Percentiles rank a stretch among this genome's conserved stretches.
Evolutionary conservation across 1,140 invertebrate genomes (phyloP).

Genomic region (Bombus haemorrhoidalis): DNA sequence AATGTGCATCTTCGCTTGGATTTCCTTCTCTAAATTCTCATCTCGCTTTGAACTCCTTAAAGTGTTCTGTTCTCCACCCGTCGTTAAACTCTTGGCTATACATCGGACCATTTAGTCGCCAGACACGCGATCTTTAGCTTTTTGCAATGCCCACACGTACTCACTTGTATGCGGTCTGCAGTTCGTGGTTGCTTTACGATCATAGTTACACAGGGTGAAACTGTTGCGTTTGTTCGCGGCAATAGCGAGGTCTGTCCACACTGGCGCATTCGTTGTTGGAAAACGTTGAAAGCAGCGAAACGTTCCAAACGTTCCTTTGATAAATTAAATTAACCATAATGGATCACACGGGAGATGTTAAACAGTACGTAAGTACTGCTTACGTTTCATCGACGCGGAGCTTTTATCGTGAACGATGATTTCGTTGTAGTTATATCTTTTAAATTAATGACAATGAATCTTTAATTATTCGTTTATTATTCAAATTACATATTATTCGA

Average conservation of each 20-base stretch:
- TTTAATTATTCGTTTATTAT: not conserved
- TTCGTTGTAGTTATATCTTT: not conserved
- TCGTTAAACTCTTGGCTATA: slow-evolving; percentile 33
- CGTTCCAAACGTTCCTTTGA: not conserved
- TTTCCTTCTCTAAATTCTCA: not conserved
- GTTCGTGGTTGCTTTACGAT: not conserved
- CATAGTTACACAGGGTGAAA: not conserved
- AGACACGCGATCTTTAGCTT: slow-evolving; percentile 50
- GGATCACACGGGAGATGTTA: not conserved
- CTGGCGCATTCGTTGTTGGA: not conserved
- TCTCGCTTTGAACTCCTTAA: slow-evolving; percentile 1
- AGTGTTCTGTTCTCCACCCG: not conserved
- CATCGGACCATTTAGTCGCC: slow-evolving; percentile 52
- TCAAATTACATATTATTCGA: not conserved
- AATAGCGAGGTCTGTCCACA: not conserved
- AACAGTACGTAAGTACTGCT: too few species aligned
- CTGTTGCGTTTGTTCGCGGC: not conserved
- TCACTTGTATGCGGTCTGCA: not conserved
- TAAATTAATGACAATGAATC: not conserved
- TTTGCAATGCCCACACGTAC: not conserved
- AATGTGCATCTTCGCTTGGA: not conserved
- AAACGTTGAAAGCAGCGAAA: not conserved
- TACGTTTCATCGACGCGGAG: too few species aligned
- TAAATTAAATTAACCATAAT: not conserved
- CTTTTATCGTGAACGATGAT: not conserved